These are phyloP conservation scores for Hypothenemus hampei DNA, from an alignment of 1,140 invertebrate species.

Conservation along the genomic window DNA sequence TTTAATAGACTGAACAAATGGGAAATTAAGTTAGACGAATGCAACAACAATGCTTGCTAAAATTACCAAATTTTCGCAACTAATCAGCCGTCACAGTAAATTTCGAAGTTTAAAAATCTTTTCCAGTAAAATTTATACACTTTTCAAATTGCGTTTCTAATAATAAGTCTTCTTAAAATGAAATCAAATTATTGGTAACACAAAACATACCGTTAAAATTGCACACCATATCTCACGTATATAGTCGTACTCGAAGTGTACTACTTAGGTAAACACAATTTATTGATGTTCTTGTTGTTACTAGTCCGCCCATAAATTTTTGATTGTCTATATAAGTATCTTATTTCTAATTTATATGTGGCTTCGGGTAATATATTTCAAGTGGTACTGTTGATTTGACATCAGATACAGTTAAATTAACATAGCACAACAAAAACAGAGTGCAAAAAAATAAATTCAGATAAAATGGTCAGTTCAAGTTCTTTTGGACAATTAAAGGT, in stretches of 20 bases:
- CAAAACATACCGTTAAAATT: conserved; percentile 13
- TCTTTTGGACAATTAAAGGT: too few relatives aligned
- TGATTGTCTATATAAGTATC: conserved; percentile 21
- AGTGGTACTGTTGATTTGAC: not conserved
- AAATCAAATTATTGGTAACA: not conserved
- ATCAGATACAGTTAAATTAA: not conserved
- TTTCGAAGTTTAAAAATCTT: too few relatives aligned
- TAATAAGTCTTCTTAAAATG: too few relatives aligned
- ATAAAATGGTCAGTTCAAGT: too few relatives aligned
- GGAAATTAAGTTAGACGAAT: too few relatives aligned
- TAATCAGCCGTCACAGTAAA: too few relatives aligned
- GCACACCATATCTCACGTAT: conserved; percentile 20
- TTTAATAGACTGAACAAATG: too few relatives aligned
- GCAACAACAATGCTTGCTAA: too few relatives aligned
- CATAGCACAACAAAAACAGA: not conserved
- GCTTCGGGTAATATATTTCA: conserved; percentile 7
- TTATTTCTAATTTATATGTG: conserved; percentile 13
- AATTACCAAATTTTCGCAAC: too few relatives aligned
- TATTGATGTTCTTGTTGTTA: conserved; percentile 12
- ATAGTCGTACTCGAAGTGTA: conserved; percentile 8
- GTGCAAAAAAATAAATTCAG: not conserved
- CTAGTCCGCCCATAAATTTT: conserved; percentile 10
- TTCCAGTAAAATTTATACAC: too few relatives aligned
- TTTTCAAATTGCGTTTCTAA: too few relatives aligned
- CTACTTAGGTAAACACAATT: conserved; percentile 16